phyloP scores from a whole-genome alignment of 1,140 invertebrate species.

The Drosophila carrolli region DNA sequence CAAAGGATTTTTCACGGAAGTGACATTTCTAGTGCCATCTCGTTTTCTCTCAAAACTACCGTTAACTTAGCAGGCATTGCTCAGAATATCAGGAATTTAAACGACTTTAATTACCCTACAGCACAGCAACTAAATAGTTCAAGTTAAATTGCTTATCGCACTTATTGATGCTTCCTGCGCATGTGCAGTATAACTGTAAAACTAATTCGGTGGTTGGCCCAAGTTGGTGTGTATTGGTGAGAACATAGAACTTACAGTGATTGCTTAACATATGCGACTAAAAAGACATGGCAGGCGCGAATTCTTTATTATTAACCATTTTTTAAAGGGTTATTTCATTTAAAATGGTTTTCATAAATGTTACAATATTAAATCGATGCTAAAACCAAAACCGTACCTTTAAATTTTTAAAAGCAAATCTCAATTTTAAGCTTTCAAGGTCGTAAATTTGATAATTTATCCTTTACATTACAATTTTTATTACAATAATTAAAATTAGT shows the following conservation, averaged over 20 bases:
- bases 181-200: conserved; percentile 47
- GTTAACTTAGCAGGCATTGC: conserved; percentile 7
- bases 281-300: background rate
- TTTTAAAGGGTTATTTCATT: too few species aligned
- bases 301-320: too few species aligned
- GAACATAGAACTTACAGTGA: conserved; percentile 41
- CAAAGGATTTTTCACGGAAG: background rate
- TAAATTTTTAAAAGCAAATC: too few species aligned
- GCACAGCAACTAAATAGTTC: conserved; percentile 1
- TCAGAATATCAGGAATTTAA: background rate
- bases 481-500: too few species aligned
- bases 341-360: too few species aligned
- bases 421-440: too few species aligned
- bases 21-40: background rate
- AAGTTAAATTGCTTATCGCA: conserved; percentile 34
- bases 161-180: conserved; percentile 59
- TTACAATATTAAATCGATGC: background rate
- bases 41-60: background rate
- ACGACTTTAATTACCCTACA: conserved; percentile 9
- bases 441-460: too few species aligned
- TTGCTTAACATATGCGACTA: background rate
- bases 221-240: conserved; percentile 34
- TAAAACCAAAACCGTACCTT: background rate
- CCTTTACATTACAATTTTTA: too few species aligned
- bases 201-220: conserved; percentile 27